Base-by-base conservation (phyloP, 64 coral and sea anemone species). In the Hydrozoanthus tunicans region DNA sequence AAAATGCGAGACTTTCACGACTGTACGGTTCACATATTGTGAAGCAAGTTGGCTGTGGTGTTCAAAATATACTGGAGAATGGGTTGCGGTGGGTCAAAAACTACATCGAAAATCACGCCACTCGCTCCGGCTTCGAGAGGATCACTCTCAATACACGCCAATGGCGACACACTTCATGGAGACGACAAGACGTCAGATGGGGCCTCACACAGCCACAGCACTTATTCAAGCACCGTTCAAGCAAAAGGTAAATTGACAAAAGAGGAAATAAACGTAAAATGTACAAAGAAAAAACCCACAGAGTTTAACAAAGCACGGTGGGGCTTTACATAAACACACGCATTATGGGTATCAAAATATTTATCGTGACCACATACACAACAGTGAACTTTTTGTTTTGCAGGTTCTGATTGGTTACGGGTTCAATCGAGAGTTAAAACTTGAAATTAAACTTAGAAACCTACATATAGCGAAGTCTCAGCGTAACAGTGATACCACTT, bases 11-110 rank as follows among this genome's bases (percentile, higher is more conserved):
- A 15, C 5, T 56, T 51, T 68, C 83, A 58, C 13, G 56, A 74
- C 58, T 12, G 26, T 73, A 55, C 14, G 11, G 60, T 51, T n/a
- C 13, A 10, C 6, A 13, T 13, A 13, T 12, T 63, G 58, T 81
- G 59, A 81, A 81, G 20, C 5, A 60, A 73, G 23, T 17, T 7
- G 23, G 70, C 26, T 74, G 55, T 51, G 7, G 68, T 59, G 10
- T 88, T 59, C 10, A 88, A 73, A 9, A 88, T 58, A 8, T 17
- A 20, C 55, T 12, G 55, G 6, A 43, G 2, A 9, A 88, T 88
- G 84, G 84, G 84, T 12, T 88, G 84, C 24, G 84, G 56, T 27
- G 84, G 84, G 15, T 88, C 84, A 58, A 88, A 74, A 51, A 57
- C 84, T 20, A 74, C 69, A 4, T 53, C 15, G 20, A 58, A 60